Conservation (phyloP, 1,140 invertebrate species). For the Lycorma delicatula region DNA sequence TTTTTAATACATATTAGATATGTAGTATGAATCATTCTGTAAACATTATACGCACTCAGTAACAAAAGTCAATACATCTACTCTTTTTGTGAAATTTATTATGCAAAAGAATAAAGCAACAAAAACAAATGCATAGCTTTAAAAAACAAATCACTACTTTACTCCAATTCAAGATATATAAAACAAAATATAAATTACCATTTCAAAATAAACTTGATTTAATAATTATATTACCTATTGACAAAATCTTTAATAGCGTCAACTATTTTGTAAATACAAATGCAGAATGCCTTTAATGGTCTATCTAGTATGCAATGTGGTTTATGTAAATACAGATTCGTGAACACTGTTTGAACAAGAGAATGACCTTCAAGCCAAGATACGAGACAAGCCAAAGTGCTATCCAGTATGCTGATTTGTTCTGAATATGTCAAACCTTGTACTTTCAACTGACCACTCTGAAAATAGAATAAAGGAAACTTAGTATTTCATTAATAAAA, state of each 20-base stretch:
- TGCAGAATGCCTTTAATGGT: constrained; percentile 75
- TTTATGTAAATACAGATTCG: constrained; percentile 91
- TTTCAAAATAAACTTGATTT: not conserved
- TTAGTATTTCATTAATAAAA: too few species aligned
- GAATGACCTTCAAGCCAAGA: constrained; percentile 94
- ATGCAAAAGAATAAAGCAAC: too few species aligned
- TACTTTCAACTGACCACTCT: constrained; percentile 71
- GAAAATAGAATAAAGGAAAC: constrained; percentile 27
- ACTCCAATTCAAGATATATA: too few species aligned
- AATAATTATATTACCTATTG: constrained; percentile 47
- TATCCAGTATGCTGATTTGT: constrained; percentile 86
- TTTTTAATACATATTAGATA: too few species aligned
- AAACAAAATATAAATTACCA: not conserved
- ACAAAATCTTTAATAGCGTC: constrained; percentile 86
- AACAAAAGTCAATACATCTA: too few species aligned
- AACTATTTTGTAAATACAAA: constrained; percentile 81
- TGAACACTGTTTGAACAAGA: constrained; percentile 93
- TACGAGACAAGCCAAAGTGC: constrained; percentile 83
- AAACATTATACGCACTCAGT: too few species aligned
- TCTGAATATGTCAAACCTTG: constrained; percentile 60
- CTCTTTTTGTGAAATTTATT: too few species aligned
- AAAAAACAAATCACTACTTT: too few species aligned
- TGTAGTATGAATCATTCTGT: too few species aligned
- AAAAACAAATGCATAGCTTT: too few species aligned
- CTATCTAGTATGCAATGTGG: constrained; percentile 78